Evolutionary conservation across 2,797 vertebrate genomes (phyloP).

Genomic region (Pseudomugil gertrudae): DNA sequence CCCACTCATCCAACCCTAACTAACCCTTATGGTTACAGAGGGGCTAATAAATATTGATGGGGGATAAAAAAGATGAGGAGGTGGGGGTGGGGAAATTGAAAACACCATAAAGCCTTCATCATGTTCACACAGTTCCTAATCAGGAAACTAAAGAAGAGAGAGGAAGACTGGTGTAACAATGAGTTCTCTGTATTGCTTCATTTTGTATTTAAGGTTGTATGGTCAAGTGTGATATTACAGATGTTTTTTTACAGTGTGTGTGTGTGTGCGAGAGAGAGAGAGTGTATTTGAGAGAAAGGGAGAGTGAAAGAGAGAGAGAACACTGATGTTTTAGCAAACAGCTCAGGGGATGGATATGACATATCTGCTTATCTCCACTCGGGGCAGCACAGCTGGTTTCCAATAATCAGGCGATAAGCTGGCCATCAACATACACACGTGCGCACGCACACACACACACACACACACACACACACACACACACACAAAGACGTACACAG

Average conservation of each 20-base stretch:
- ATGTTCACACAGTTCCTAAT: constrained; percentile 35
- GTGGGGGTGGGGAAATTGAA: constrained; percentile 44
- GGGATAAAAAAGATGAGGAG: constrained; percentile 55
- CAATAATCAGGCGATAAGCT: constrained; percentile 73
- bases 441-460: constrained; percentile 7
- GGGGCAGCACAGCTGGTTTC: constrained; percentile 67
- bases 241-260: not conserved
- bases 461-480: constrained; percentile 21
- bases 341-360: constrained; percentile 41
- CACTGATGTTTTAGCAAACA: constrained; percentile 24
- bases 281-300: not conserved
- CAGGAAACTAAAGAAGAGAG: constrained; percentile 30
- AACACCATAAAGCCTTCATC: constrained; percentile 48
- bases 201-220: constrained; percentile 29
- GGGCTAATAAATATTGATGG: constrained; percentile 63
- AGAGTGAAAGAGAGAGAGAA: not conserved
- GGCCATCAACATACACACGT: constrained; percentile 37
- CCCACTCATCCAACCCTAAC: constrained; percentile 1
- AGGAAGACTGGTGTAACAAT: not conserved
- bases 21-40: constrained; percentile 44
- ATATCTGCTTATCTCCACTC: constrained; percentile 48
- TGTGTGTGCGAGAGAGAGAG: not conserved
- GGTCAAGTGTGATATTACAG: constrained; percentile 14
- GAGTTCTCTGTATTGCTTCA: not conserved
- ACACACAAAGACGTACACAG: constrained; percentile 14